Conservation (phyloP, 2,113 vertebrate species). For the Scomber scombrus region DNA sequence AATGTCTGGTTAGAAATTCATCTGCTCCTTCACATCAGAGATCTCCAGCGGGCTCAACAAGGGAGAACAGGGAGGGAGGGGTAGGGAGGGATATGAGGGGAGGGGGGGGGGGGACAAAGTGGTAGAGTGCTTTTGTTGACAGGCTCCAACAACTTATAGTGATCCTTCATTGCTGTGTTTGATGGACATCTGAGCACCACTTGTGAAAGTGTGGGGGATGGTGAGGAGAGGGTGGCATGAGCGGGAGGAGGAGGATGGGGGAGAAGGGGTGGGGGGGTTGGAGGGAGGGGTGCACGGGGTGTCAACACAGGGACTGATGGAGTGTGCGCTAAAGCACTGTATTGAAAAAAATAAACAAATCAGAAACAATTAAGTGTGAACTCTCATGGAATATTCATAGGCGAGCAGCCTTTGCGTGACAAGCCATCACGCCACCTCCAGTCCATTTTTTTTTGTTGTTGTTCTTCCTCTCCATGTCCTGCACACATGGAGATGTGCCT, state of each 20-base stretch:
- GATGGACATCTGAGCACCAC: conserved; percentile 80
- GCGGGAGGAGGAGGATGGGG: not conserved
- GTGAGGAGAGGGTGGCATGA: conserved; percentile 59
- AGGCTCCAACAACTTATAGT: conserved; percentile 71
- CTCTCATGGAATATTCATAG: conserved; percentile 88
- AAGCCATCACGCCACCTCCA: conserved; percentile 82
- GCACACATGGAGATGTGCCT: conserved; percentile 81
- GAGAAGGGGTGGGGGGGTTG: not conserved
- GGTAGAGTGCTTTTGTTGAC: conserved; percentile 71
- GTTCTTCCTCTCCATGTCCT: conserved; percentile 73
- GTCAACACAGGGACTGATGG: conserved; percentile 75
- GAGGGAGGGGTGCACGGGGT: conserved; percentile 40
- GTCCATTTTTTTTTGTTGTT: conserved; percentile 62
- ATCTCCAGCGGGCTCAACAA: conserved; percentile 56
- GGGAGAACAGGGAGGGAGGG: conserved; percentile 19
- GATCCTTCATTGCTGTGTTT: conserved; percentile 68
- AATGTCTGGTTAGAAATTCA: conserved; percentile 63
- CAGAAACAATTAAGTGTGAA: conserved; percentile 88
- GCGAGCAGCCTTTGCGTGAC: conserved; percentile 81
- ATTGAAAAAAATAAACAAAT: conserved; percentile 87
- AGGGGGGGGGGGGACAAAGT: conserved; percentile 22
- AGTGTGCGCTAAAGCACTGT: conserved; percentile 79
- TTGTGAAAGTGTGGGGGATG: conserved; percentile 74
- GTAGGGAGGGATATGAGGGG: too few species aligned
- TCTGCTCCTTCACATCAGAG: conserved; percentile 68